Conservation (phyloP, 1,140 invertebrate genomes). For the Caenorhabditis briggsae region DNA sequence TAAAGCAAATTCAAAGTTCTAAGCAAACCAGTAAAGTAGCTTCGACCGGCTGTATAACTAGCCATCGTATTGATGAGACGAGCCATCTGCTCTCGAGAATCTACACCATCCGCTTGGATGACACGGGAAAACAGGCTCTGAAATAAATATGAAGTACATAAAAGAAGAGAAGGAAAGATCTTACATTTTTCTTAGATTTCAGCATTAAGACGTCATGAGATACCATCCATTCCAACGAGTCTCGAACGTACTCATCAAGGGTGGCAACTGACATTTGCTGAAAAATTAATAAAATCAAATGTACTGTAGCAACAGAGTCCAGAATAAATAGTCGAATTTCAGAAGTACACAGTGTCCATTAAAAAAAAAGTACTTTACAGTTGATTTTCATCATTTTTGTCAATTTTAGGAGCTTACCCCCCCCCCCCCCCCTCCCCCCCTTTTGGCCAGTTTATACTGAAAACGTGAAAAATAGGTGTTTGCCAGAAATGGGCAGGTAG, state of each 20-base stretch:
- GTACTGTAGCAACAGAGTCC: no score
- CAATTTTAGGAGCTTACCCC: no score
- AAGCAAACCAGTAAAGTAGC: slow-evolving; percentile 48
- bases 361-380: no score
- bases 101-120: slow-evolving; percentile 57
- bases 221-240: slow-evolving; percentile 59
- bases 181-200: slow-evolving; percentile 59
- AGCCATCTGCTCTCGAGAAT: slow-evolving; percentile 58
- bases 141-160: neutral
- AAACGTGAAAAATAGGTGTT: no score
- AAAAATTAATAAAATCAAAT: neutral
- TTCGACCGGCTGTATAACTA: slow-evolving; percentile 47
- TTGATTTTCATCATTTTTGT: no score
- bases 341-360: neutral
- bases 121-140: slow-evolving; percentile 54
- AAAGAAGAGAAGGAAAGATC: neutral
- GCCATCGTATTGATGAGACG: slow-evolving; percentile 58
- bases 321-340: neutral
- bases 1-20: neutral
- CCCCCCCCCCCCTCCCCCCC: no score
- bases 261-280: slow-evolving; percentile 58
- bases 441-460: no score
- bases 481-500: no score
- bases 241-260: slow-evolving; percentile 41
- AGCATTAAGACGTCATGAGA: slow-evolving; percentile 55